phyloP scores from a whole-genome alignment of 2,888 invertebrate species.

The Rhingia campestris region DNA sequence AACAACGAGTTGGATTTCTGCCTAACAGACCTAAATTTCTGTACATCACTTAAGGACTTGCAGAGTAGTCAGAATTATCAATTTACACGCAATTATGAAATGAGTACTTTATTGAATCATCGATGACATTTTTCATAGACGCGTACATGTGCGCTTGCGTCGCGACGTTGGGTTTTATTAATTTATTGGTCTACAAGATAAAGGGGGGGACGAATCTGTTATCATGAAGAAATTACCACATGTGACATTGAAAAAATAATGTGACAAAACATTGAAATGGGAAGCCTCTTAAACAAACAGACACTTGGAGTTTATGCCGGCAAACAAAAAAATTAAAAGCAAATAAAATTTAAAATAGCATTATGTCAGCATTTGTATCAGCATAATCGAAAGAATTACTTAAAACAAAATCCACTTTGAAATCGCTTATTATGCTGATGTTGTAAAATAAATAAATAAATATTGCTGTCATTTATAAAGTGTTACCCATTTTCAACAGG shows the following conservation, averaged over 20 bases:
- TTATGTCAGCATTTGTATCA: too few relatives aligned
- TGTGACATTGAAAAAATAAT: not conserved
- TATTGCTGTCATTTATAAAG: too few relatives aligned
- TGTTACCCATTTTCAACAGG: too few relatives aligned
- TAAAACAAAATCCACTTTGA: too few relatives aligned
- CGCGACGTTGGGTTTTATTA: not conserved
- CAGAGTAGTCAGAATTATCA: not conserved
- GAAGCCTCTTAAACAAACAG: too few relatives aligned
- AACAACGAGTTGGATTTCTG: not conserved
- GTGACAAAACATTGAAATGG: too few relatives aligned
- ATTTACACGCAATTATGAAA: constrained; percentile 14
- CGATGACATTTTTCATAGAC: not conserved
- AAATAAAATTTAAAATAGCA: too few relatives aligned
- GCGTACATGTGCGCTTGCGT: not conserved
- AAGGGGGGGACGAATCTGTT: not conserved
- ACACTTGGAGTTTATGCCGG: too few relatives aligned
- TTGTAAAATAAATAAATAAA: too few relatives aligned
- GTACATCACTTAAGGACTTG: not conserved
- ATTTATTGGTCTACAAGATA: constrained; percentile 10
- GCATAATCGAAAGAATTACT: too few relatives aligned
- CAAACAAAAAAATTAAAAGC: too few relatives aligned
- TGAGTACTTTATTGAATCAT: constrained; percentile 14
- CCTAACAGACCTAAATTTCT: constrained; percentile 1
- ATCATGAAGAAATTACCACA: not conserved
- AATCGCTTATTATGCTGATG: too few relatives aligned